A percentile compares a stretch with the other conserved stretches of the same genome.
phyloP scores from a whole-genome alignment of 2,888 invertebrate genomes.

The Athetis lepigone region DNA sequence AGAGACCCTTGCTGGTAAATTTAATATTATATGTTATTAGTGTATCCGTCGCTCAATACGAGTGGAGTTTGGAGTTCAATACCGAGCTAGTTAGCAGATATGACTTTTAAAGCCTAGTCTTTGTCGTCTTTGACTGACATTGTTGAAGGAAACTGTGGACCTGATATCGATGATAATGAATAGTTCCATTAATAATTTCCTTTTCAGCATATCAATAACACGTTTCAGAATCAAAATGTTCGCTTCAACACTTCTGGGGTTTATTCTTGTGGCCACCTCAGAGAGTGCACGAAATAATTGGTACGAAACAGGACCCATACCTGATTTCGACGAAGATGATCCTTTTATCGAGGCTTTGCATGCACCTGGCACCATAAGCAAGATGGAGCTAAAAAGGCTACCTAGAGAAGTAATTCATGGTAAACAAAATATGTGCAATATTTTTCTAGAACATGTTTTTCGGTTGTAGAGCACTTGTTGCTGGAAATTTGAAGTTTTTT shows the following conservation, averaged over 20 bases:
- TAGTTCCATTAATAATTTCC: not conserved
- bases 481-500: no score
- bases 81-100: no score
- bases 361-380: conserved; percentile 12
- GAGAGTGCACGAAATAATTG: not conserved
- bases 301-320: not conserved
- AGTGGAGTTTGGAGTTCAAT: no score
- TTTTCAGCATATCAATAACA: not conserved
- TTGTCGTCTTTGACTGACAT: no score
- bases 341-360: not conserved
- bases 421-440: conserved; percentile 3
- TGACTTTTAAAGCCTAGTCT: no score
- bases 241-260: not conserved
- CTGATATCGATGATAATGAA: no score
- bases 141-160: no score
- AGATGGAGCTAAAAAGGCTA: conserved; percentile 25
- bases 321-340: conserved; percentile 31
- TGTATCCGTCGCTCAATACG: no score
- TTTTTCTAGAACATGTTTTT: not conserved
- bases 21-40: no score
- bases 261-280: not conserved
- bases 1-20: no score
- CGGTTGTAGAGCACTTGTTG: no score
- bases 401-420: conserved; percentile 41
- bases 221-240: not conserved